These are phyloP conservation scores for Bombylius discolor DNA, from an alignment of 2,888 invertebrate genomes.

Conservation along the genomic window DNA sequence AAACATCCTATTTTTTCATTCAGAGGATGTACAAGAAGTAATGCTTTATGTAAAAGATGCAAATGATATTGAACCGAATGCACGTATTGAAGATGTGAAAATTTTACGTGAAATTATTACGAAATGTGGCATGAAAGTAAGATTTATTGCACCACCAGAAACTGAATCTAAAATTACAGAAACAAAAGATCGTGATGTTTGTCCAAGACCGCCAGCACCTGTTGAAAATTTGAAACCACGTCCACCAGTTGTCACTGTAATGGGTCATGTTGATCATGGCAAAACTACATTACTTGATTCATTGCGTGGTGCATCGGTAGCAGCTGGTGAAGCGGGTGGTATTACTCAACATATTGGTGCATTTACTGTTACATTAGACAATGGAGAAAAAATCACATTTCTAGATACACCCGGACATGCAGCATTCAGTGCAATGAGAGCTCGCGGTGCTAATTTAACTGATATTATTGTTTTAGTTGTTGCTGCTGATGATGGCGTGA, in stretches of 20 bases:
- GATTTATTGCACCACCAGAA: conserved; percentile 40
- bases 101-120: conserved; percentile 55
- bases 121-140: conserved; percentile 51
- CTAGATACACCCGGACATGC: conserved; percentile 99
- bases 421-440: conserved; percentile 87
- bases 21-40: conserved; percentile 56
- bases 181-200: conserved; percentile 40
- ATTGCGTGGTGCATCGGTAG: conserved; percentile 71
- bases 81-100: conserved; percentile 49
- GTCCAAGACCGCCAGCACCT: conserved; percentile 51
- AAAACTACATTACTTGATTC: conserved; percentile 93
- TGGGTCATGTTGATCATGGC: conserved; percentile 99
- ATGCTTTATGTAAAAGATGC: conserved; percentile 51
- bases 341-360: conserved; percentile 99
- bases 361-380: conserved; percentile 62
- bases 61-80: conserved; percentile 40
- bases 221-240: conserved; percentile 53
- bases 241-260: conserved; percentile 92
- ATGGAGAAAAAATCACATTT: conserved; percentile 78
- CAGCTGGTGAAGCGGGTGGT: conserved; percentile 89
- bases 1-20: conserved; percentile 2
- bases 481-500: conserved; percentile 97
- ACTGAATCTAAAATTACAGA: conserved; percentile 12
- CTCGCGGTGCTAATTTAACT: conserved; percentile 84
- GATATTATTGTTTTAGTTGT: conserved; percentile 93